Evolutionary conservation across 2,888 invertebrate genomes (phyloP), one percentile per base, ranked within the genome.

Genomic region (Graphium colonna): DNA sequence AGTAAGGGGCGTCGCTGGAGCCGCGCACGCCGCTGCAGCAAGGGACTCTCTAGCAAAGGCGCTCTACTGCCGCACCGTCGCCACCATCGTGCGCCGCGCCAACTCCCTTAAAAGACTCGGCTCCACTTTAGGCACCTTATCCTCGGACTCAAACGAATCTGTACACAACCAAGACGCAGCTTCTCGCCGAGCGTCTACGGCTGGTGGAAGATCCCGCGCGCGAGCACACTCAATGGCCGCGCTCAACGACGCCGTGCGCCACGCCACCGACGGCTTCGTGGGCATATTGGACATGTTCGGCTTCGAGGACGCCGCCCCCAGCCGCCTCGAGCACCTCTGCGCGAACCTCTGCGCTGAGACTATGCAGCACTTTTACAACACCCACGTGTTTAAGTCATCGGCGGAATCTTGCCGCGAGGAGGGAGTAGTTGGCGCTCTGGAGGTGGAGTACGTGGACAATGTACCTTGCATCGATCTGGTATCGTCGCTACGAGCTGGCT

Each of bases 331-430:
- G 80, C 98, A 98, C 78, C 90, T 98, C 56, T 98, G 98, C 86
- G 97, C 97, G 69, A 98, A 98, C 87, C 90, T 98, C 58, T 97
- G 97, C 83, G 97, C 98, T 0, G 98, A 98, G 89, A 97, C 97
- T 28, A 97, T 98, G 96, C 98, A 98, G 80, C 98, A 98, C 82
- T 98, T 97, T 82, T 98, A 98, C 91, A 98, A 97, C 83, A 98
- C 97, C 50, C 97, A 98, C 83, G 97, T 98, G 66, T 98, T 98
- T 87, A 97, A 97, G 63, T 62, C 70, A 48, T 57, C 69, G 41
- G 60, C 68, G 50, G 97, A 98, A 85, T 96, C 97, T 50, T 97
- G 97, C 72, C 92, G 96, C 58, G 98, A 98, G 79, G 97, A 98
- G 89, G 97, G 97, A 47, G 97, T 98, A 65, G 92, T 94, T 50